Percentiles rank a stretch among this genome's conserved stretches.
phyloP scores from a whole-genome alignment of 2,888 invertebrate genomes.

The Tillus elongatus region DNA sequence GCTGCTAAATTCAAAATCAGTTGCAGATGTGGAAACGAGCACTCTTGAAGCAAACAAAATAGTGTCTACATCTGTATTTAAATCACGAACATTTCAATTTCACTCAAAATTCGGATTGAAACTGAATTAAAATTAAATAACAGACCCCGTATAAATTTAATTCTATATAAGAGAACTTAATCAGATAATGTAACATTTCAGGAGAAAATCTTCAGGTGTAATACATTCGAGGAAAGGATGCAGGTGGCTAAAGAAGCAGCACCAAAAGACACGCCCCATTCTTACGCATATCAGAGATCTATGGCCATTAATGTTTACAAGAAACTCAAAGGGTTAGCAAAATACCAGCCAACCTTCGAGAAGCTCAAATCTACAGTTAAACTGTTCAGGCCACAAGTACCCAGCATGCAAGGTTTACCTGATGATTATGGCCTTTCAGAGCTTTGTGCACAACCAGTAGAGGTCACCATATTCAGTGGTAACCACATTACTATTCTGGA shows the following conservation, averaged over 20 bases:
- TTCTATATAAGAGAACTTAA: too few relatives aligned
- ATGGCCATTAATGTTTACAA: slow-evolving; percentile 36
- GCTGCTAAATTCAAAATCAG: too few relatives aligned
- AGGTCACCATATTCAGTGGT: slow-evolving; percentile 58
- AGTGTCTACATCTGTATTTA: too few relatives aligned
- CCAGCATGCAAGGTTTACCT: slow-evolving; percentile 28
- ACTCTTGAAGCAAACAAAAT: too few relatives aligned
- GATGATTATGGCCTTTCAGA: slow-evolving; percentile 59
- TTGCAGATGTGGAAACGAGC: too few relatives aligned
- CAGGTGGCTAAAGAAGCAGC: slow-evolving; percentile 42
- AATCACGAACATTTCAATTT: too few relatives aligned
- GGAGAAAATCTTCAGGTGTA: slow-evolving; percentile 44
- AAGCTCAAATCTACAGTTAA: slow-evolving; percentile 24
- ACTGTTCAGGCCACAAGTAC: slow-evolving; percentile 22
- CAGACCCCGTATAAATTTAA: too few relatives aligned
- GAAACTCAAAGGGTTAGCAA: slow-evolving; percentile 18
- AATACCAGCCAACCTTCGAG: slow-evolving; percentile 21
- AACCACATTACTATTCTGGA: slow-evolving; percentile 63
- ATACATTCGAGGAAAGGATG: slow-evolving; percentile 51
- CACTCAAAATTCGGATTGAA: too few relatives aligned
- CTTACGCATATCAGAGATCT: slow-evolving; percentile 39
- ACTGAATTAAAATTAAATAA: too few relatives aligned
- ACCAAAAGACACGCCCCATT: slow-evolving; percentile 37
- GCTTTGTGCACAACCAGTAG: slow-evolving; percentile 48
- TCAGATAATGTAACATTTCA: slow-evolving; percentile 29